Evolutionary conservation across 1,140 invertebrate genomes (phyloP).

Genomic region (Cecropterus lyciades): DNA sequence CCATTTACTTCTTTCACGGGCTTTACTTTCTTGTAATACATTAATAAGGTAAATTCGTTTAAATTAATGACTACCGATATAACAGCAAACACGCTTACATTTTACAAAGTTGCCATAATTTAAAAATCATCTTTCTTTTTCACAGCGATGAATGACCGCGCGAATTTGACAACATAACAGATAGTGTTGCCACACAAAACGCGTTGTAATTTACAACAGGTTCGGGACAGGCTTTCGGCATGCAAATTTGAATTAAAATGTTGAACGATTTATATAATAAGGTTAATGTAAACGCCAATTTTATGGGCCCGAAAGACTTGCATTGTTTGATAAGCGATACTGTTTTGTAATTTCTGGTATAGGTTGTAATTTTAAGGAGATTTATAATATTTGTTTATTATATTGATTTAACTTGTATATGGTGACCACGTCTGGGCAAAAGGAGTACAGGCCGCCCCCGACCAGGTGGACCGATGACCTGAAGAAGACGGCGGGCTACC

Average conservation of each 20-base stretch:
- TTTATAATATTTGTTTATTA: too few species aligned
- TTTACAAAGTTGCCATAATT: constrained; percentile 14
- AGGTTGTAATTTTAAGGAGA: too few species aligned
- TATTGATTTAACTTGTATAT: too few species aligned
- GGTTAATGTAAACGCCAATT: constrained; percentile 3
- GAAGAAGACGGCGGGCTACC: too few species aligned
- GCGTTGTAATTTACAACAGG: constrained; percentile 19
- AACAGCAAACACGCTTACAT: constrained; percentile 7
- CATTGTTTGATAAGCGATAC: too few species aligned
- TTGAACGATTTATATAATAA: constrained; percentile 15
- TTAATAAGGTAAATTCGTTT: neutral
- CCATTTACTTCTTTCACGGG: too few species aligned
- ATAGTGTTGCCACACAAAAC: constrained; percentile 21
- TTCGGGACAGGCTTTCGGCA: neutral
- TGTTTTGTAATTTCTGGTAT: too few species aligned
- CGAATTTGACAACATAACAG: constrained; percentile 22
- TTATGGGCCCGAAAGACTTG: neutral
- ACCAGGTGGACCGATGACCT: too few species aligned
- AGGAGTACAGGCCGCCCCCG: too few species aligned
- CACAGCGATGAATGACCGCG: constrained; percentile 17
- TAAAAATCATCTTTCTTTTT: constrained; percentile 14
- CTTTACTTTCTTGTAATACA: too few species aligned
- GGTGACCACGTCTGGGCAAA: too few species aligned
- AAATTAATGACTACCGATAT: neutral
- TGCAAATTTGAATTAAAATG: constrained; percentile 22